Evolutionary conservation across 1,140 invertebrate species (phyloP).

Genomic region (Asbolus verrucosus): DNA sequence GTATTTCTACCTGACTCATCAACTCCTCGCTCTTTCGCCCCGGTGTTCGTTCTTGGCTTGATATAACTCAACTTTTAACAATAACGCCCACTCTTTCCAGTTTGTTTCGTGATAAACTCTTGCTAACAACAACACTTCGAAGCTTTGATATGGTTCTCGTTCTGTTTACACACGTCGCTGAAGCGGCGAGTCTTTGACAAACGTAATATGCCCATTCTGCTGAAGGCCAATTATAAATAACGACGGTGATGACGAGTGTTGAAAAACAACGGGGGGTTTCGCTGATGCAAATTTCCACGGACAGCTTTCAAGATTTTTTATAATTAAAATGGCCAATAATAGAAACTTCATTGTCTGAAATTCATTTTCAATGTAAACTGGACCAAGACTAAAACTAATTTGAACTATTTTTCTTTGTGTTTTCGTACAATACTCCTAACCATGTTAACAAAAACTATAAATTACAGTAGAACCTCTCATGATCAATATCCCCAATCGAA

Average conservation of each 20-base stretch:
- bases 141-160: slow-evolving; percentile 17
- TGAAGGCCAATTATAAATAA: neutral
- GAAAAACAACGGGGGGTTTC: slow-evolving; percentile 2
- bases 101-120: slow-evolving; percentile 11
- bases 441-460: too few relatives aligned
- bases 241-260: neutral
- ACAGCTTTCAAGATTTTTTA: neutral
- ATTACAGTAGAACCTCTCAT: too few relatives aligned
- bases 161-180: slow-evolving; percentile 24
- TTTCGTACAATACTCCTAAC: too few relatives aligned
- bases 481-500: too few relatives aligned
- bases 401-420: too few relatives aligned
- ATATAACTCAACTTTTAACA: slow-evolving; percentile 19
- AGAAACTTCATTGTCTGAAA: too few relatives aligned
- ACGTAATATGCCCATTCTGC: slow-evolving; percentile 23
- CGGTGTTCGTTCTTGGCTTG: slow-evolving; percentile 11
- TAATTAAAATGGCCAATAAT: too few relatives aligned
- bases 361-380: too few relatives aligned
- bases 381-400: too few relatives aligned
- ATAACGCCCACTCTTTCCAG: slow-evolving; percentile 33
- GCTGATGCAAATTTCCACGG: neutral
- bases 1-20: slow-evolving; percentile 38
- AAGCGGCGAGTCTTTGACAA: neutral
- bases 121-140: slow-evolving; percentile 20
- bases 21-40: neutral